Percentiles rank a stretch among this genome's conserved stretches.
phyloP scores from a whole-genome alignment of 2,113 vertebrate genomes.

The Poecile atricapillus region DNA sequence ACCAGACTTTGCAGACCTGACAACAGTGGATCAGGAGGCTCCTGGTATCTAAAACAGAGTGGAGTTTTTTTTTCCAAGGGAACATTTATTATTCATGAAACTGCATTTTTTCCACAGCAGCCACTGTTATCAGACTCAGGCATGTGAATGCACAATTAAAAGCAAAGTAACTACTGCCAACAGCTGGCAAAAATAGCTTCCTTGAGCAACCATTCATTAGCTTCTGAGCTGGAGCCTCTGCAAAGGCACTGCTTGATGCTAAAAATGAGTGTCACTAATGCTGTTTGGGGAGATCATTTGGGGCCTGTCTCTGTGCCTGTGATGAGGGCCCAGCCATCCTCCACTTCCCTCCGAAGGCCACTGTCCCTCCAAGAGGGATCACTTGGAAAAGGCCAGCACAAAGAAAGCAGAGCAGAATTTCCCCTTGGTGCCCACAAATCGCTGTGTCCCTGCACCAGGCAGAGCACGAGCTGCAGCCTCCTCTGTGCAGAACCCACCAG shows the following conservation, averaged over 20 bases:
- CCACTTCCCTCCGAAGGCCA: neutral
- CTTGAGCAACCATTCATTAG: neutral
- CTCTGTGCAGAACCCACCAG: neutral
- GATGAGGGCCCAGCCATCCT: neutral
- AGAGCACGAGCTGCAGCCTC: neutral
- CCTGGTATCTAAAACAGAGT: neutral
- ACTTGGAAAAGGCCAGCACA: neutral
- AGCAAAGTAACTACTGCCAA: slow-evolving; percentile 21
- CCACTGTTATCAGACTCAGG: neutral
- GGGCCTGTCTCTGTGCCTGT: neutral
- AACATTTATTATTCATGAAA: slow-evolving; percentile 8
- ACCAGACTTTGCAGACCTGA: neutral
- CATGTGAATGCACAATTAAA: slow-evolving; percentile 3
- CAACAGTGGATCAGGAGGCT: neutral
- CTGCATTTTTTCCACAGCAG: neutral
- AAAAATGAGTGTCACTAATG: neutral
- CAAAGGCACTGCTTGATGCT: neutral
- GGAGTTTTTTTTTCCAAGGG: neutral
- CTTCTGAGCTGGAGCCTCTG: neutral
- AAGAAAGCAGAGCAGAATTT: neutral
- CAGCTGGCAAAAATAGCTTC: slow-evolving; percentile 12
- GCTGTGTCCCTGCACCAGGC: neutral
- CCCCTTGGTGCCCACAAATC: neutral
- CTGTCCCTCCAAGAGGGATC: neutral
- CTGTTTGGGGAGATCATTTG: neutral